Percentiles rank a stretch among this genome's conserved stretches.
Conservation (phyloP, 2,113 vertebrate species). For the Amazona vittata region DNA sequence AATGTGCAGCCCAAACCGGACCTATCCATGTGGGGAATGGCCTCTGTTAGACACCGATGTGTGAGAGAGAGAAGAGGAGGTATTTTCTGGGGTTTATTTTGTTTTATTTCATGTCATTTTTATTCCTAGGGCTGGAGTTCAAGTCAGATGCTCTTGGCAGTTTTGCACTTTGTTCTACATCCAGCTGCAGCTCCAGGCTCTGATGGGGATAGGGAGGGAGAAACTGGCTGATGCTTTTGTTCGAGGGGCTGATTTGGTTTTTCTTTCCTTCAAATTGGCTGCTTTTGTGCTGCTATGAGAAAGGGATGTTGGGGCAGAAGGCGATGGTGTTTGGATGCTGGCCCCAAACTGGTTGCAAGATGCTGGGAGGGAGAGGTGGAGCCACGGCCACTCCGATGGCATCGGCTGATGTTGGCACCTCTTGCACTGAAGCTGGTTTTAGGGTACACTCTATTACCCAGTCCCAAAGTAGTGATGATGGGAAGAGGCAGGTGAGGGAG, state of each 20-base stretch:
- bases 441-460: not conserved
- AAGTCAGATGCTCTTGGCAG: not conserved
- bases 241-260: not conserved
- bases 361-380: not conserved
- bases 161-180: slow-evolving; percentile 36
- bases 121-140: not conserved
- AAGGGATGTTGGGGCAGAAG: not conserved
- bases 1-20: not conserved
- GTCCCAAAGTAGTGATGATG: not conserved
- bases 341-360: not conserved
- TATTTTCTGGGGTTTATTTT: not conserved
- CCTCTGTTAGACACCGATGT: rapidly evolving
- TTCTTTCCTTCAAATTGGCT: not conserved
- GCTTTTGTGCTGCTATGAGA: not conserved
- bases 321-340: not conserved
- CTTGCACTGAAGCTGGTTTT: not conserved
- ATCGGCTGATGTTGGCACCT: not conserved
- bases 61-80: not conserved
- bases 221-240: not conserved
- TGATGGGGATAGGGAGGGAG: rapidly evolving
- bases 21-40: rapidly evolving
- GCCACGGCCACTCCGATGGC: rapidly evolving
- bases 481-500: not conserved
- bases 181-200: not conserved
- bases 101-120: not conserved